phyloP scores from a whole-genome alignment of 2,888 invertebrate genomes.

The Bhutanitis thaidina region DNA sequence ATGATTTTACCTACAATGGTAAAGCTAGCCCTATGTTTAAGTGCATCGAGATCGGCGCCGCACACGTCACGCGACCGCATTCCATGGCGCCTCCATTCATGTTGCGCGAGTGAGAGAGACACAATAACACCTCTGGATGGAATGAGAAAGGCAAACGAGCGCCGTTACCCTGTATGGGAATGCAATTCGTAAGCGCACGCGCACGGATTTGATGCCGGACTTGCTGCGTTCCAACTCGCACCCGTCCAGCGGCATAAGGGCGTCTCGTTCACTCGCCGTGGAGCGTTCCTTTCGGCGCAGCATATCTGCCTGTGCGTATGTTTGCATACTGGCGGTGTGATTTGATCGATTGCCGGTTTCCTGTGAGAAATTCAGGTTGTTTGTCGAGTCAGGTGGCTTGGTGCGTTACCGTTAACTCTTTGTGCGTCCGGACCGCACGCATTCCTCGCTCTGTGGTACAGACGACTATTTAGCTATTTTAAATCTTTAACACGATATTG shows the following conservation, averaged over 20 bases:
- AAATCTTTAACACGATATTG: no score
- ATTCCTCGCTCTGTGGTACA: constrained; percentile 23
- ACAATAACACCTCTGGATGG: constrained; percentile 49
- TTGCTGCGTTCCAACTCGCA: constrained; percentile 52
- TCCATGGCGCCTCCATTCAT: constrained; percentile 79
- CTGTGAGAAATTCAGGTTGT: constrained; percentile 71
- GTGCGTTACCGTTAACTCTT: constrained; percentile 55
- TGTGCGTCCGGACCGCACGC: constrained; percentile 50
- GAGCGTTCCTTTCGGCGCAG: constrained; percentile 46
- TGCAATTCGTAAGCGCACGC: constrained; percentile 74
- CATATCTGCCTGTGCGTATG: constrained; percentile 57
- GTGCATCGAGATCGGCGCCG: constrained; percentile 80
- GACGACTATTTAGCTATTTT: no score
- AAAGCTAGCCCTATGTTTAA: constrained; percentile 62
- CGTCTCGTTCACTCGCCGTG: constrained; percentile 46
- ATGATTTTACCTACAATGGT: constrained; percentile 34
- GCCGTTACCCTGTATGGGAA: constrained; percentile 74
- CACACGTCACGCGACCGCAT: constrained; percentile 82
- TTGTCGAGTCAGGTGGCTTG: constrained; percentile 62
- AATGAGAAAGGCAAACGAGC: constrained; percentile 61
- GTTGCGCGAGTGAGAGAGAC: constrained; percentile 61
- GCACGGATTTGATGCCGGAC: constrained; percentile 64
- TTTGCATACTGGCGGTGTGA: constrained; percentile 67
- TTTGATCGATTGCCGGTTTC: constrained; percentile 70
- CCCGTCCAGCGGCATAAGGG: constrained; percentile 40